These are phyloP conservation scores for Yponomeuta sedellus DNA, from an alignment of 2,888 invertebrate species.

Conservation along the genomic window DNA sequence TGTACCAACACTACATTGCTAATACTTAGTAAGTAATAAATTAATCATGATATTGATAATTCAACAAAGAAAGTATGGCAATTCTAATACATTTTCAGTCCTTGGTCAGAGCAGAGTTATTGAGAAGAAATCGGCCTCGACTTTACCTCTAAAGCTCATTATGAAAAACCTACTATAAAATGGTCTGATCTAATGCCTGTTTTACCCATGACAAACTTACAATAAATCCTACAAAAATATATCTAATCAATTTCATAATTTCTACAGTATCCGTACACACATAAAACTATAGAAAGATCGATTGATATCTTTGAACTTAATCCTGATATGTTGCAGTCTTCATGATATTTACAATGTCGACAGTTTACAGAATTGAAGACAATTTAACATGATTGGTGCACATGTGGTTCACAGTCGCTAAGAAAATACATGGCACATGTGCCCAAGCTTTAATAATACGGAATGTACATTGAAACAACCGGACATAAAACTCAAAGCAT, in stretches of 20 bases:
- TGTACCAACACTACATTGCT: background rate
- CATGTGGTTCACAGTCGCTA: no score
- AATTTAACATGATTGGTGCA: no score
- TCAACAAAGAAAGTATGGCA: background rate
- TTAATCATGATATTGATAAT: background rate
- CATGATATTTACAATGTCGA: conserved; percentile 52
- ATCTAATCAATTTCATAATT: conserved; percentile 26
- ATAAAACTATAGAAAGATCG: conserved; percentile 17
- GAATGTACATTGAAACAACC: background rate
- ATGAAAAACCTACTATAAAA: background rate
- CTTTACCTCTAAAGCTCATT: background rate
- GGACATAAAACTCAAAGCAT: background rate
- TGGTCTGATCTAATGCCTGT: background rate
- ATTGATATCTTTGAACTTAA: conserved; percentile 42
- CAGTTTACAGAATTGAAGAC: background rate
- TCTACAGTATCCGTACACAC: conserved; percentile 4
- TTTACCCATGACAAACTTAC: background rate
- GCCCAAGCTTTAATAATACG: background rate
- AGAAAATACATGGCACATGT: background rate
- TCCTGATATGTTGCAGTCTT: conserved; percentile 51
- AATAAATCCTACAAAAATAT: conserved; percentile 55
- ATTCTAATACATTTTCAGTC: background rate
- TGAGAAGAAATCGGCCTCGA: no score
- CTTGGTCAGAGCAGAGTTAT: background rate
- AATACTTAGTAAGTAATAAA: background rate